Evolutionary conservation across 2,888 invertebrate species (phyloP).

Genomic region (Sycophila texana): DNA sequence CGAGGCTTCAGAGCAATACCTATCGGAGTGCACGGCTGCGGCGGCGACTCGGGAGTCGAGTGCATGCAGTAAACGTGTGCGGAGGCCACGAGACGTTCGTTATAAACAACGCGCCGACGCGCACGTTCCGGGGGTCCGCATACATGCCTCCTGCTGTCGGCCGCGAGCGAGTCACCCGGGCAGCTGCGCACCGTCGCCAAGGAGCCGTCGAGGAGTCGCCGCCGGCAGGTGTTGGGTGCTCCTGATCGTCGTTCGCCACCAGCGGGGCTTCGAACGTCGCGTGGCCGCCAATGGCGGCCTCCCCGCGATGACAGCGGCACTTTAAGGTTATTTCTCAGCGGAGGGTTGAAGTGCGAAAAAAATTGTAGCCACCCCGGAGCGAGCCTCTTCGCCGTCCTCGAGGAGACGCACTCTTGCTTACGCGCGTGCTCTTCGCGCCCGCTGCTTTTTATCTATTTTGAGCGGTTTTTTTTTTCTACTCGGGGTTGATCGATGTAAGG

Average conservation of each 20-base stretch:
- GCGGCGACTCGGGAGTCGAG: too few species aligned
- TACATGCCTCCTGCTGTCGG: too few species aligned
- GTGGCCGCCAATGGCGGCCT: constrained; percentile 43
- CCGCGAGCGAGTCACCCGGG: too few species aligned
- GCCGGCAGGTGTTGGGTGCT: neutral
- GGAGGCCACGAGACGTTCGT: too few species aligned
- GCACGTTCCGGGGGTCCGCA: neutral
- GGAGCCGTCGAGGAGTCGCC: neutral
- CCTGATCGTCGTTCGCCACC: neutral
- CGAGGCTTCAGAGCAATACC: too few species aligned
- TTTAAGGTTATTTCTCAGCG: constrained; percentile 52
- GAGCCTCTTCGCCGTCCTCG: neutral
- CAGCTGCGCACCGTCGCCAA: too few species aligned
- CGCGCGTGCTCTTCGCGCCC: neutral
- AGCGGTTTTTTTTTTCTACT: neutral
- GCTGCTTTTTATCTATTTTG: neutral
- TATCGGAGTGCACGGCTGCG: too few species aligned
- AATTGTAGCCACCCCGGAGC: too few species aligned
- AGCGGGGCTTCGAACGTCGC: neutral
- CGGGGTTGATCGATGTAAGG: neutral
- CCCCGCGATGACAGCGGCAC: constrained; percentile 38
- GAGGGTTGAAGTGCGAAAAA: neutral
- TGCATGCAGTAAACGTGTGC: too few species aligned
- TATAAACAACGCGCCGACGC: neutral
- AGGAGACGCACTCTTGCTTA: neutral